Evolutionary conservation across 2,113 vertebrate species (phyloP).

Genomic region (Micromys minutus): DNA sequence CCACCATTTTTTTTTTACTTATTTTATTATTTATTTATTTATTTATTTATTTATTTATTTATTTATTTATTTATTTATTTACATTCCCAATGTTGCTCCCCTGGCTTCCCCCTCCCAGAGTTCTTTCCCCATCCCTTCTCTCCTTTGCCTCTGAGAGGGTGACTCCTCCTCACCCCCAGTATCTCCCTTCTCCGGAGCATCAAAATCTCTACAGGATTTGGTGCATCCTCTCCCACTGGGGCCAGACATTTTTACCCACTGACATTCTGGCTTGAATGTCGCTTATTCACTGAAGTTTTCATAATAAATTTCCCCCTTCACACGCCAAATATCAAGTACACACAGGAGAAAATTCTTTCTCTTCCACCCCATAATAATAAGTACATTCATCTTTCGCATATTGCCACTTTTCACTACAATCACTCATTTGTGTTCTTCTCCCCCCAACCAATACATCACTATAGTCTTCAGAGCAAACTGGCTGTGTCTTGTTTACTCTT

Average conservation of each 20-base stretch:
- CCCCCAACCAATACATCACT: not conserved
- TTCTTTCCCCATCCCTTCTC: too few species aligned
- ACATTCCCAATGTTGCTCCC: too few species aligned
- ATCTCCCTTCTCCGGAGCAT: too few species aligned
- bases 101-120: too few species aligned
- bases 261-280: slow-evolving; percentile 19
- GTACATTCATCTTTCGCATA: not conserved
- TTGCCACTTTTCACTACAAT: not conserved
- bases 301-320: not conserved
- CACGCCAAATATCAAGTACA: not conserved
- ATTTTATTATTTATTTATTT: too few species aligned
- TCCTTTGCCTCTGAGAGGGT: too few species aligned
- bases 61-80: too few species aligned
- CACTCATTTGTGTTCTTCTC: not conserved
- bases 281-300: not conserved
- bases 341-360: not conserved
- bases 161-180: too few species aligned
- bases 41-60: too few species aligned
- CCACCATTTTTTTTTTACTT: too few species aligned
- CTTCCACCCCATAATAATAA: not conserved
- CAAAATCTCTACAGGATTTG: too few species aligned
- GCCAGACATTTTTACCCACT: not conserved
- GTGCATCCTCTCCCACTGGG: too few species aligned
- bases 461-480: not conserved
- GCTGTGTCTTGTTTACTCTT: slow-evolving; percentile 28